Conservation (phyloP, 2,797 vertebrate genomes). For the Glossophaga mutica region DNA sequence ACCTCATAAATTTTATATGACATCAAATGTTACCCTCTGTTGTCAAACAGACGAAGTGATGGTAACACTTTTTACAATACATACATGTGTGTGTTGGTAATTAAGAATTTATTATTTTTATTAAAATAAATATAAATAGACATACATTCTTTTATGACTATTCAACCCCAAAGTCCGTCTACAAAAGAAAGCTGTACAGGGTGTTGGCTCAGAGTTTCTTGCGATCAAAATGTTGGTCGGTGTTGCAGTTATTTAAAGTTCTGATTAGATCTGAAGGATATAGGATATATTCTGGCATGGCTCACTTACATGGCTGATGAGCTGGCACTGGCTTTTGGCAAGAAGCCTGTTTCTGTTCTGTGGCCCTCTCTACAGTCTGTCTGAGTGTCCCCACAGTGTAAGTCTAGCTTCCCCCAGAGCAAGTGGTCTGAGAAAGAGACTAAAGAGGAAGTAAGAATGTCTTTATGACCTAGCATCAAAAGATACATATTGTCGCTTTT, state of each 20-base stretch:
- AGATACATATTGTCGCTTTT: background rate
- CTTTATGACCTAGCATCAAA: background rate
- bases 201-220: background rate
- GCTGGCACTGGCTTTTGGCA: background rate
- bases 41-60: background rate
- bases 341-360: background rate
- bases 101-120: background rate
- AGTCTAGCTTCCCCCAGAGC: background rate
- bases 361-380: too few relatives aligned
- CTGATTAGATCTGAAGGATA: too few relatives aligned
- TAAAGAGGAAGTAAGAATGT: background rate
- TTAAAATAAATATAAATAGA: background rate
- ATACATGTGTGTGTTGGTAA: background rate
- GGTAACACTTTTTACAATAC: background rate
- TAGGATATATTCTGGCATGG: background rate
- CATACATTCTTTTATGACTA: background rate
- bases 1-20: background rate
- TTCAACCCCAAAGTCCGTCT: background rate
- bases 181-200: too few relatives aligned
- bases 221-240: background rate
- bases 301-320: background rate
- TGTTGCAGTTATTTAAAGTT: too few relatives aligned
- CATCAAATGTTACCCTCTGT: background rate
- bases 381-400: too few relatives aligned
- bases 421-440: background rate